A percentile compares a stretch with the other conserved stretches of the same genome.
Conservation (phyloP, 2,888 invertebrate genomes). For the Vandiemenella viatica region DNA sequence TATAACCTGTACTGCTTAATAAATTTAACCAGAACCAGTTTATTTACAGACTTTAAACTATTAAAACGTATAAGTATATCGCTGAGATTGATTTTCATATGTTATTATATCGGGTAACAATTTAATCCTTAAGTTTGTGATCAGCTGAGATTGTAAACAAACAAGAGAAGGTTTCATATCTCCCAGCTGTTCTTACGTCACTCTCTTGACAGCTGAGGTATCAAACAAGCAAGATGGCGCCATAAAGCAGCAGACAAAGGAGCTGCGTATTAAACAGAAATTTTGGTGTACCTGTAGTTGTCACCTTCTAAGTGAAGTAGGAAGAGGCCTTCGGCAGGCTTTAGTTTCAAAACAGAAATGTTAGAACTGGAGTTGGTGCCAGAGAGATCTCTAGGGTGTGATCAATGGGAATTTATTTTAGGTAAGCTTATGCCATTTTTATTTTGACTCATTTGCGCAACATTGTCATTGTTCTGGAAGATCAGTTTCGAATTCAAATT, state of each 20-base stretch:
- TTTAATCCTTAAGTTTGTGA: too few species aligned
- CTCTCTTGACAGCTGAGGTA: constrained; percentile 20
- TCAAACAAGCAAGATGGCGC: constrained; percentile 30
- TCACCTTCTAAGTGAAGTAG: constrained; percentile 6
- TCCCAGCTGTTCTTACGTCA: constrained; percentile 19
- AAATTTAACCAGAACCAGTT: too few species aligned
- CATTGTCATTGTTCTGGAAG: too few species aligned
- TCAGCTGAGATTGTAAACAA: constrained; percentile 8
- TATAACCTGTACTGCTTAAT: too few species aligned
- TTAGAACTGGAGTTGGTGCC: constrained; percentile 93
- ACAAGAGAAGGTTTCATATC: constrained; percentile 7
- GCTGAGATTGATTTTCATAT: too few species aligned
- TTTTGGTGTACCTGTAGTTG: constrained; percentile 12
- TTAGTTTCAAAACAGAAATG: constrained; percentile 51
- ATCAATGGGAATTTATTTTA: constrained; percentile 94
- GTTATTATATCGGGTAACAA: too few species aligned
- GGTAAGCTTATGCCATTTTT: constrained; percentile 48
- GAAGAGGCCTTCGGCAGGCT: too few species aligned
- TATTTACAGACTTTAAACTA: too few species aligned
- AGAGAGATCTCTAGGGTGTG: constrained; percentile 87
- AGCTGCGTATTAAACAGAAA: constrained; percentile 24
- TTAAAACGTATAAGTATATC: too few species aligned
- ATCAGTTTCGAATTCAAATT: too few species aligned
- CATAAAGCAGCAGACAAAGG: constrained; percentile 23
- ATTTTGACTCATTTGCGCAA: constrained; percentile 12